A percentile compares a stretch with the other conserved stretches of the same genome.
These are phyloP conservation scores for Tachycineta bicolor DNA, from an alignment of 2,113 vertebrate genomes.

Conservation along the genomic window DNA sequence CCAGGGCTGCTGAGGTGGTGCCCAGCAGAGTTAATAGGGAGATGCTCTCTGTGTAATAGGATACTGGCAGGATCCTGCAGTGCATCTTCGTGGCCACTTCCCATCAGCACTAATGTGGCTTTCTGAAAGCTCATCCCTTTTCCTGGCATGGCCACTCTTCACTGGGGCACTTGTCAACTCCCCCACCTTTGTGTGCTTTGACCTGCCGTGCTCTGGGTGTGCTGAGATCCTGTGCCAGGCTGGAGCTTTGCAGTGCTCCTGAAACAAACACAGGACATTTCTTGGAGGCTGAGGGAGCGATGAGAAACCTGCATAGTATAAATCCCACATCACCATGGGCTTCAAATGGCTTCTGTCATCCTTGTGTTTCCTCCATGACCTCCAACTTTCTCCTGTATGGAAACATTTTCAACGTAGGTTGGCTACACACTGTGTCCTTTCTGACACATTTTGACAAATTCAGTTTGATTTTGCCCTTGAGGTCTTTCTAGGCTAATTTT, in stretches of 20 bases:
- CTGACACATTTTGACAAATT: constrained; percentile 53
- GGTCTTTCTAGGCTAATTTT: constrained; percentile 53
- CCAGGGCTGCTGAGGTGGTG: neutral
- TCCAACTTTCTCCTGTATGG: neutral
- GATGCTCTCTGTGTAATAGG: neutral
- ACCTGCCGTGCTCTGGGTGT: neutral
- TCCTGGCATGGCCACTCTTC: neutral
- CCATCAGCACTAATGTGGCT: constrained; percentile 3
- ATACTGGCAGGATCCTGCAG: neutral
- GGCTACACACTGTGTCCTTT: neutral
- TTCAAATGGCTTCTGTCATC: neutral
- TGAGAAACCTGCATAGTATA: neutral
- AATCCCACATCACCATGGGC: neutral
- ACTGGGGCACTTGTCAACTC: neutral
- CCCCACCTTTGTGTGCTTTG: neutral
- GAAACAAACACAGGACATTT: neutral
- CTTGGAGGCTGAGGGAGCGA: neutral
- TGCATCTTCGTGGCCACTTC: neutral
- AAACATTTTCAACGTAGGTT: neutral
- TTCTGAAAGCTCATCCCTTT: neutral
- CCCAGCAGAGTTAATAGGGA: neutral
- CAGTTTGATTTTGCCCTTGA: constrained; percentile 54
- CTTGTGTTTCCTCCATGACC: neutral
- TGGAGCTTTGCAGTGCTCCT: neutral
- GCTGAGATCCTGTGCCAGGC: neutral